Percentiles rank a stretch among this genome's conserved stretches.
phyloP scores from a whole-genome alignment of 2,888 invertebrate species.

The Alloplasta piceator region DNA sequence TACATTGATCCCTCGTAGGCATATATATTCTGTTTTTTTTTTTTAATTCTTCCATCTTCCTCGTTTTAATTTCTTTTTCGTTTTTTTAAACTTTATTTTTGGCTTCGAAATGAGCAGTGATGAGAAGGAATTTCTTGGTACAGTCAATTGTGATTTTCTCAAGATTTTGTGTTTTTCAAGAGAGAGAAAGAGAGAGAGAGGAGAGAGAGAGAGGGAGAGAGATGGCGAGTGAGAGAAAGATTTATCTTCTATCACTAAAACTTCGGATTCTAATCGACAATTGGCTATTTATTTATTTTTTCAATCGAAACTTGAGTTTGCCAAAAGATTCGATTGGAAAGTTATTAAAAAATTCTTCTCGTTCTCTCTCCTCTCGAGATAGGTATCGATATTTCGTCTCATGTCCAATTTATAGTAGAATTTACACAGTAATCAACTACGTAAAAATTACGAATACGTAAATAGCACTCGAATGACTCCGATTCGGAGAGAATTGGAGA shows the following conservation, averaged over 20 bases:
- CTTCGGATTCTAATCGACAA: slow-evolving; percentile 36
- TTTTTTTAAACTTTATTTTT: slow-evolving; percentile 68
- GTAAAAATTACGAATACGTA: slow-evolving; percentile 61
- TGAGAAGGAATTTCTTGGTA: slow-evolving; percentile 66
- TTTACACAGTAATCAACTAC: slow-evolving; percentile 64
- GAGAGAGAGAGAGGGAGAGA: background rate
- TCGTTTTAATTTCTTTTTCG: slow-evolving; percentile 28
- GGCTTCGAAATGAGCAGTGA: slow-evolving; percentile 76
- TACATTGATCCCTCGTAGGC: slow-evolving; percentile 80
- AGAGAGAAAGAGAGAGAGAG: too few species aligned
- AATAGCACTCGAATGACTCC: slow-evolving; percentile 64
- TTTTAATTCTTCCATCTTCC: slow-evolving; percentile 51
- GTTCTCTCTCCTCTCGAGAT: slow-evolving; percentile 9
- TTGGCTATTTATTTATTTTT: slow-evolving; percentile 23
- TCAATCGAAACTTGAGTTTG: slow-evolving; percentile 49
- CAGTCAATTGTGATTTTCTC: too few species aligned
- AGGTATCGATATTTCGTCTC: slow-evolving; percentile 56
- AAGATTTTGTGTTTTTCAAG: background rate
- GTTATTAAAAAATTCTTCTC: background rate
- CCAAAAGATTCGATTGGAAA: slow-evolving; percentile 39
- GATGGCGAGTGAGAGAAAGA: background rate
- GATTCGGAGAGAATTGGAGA: slow-evolving; percentile 56
- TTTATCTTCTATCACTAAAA: slow-evolving; percentile 20
- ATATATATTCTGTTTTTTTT: slow-evolving; percentile 62
- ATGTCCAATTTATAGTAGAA: slow-evolving; percentile 41